Conservation (phyloP, 2,113 vertebrate genomes). For the Seriola aureovittata region DNA sequence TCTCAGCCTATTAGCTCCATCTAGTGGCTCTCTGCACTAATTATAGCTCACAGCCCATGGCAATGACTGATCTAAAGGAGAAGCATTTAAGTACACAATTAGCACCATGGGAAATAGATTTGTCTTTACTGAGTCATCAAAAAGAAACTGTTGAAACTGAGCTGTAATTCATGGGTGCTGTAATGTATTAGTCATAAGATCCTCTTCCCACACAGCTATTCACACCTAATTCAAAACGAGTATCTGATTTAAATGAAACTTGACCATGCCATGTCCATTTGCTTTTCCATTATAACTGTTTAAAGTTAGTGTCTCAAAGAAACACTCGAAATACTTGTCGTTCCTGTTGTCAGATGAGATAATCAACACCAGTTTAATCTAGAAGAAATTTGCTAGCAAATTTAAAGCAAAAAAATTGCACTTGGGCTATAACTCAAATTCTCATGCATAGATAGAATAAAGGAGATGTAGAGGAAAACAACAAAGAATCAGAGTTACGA, state of each 20-base stretch:
- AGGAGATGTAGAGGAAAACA: too few species aligned
- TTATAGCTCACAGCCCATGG: background rate
- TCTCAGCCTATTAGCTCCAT: conserved; percentile 14
- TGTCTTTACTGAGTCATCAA: conserved; percentile 23
- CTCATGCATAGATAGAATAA: too few species aligned
- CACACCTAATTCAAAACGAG: background rate
- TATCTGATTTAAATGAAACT: conserved; percentile 32
- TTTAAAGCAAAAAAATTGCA: too few species aligned
- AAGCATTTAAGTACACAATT: conserved; percentile 1
- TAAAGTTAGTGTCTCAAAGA: too few species aligned
- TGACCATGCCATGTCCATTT: background rate
- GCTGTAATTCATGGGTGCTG: background rate
- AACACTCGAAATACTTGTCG: too few species aligned
- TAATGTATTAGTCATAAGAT: background rate
- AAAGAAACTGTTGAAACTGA: background rate
- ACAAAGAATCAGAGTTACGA: too few species aligned
- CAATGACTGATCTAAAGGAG: background rate
- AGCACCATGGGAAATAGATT: conserved; percentile 17
- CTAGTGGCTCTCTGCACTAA: background rate
- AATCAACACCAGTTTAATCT: too few species aligned
- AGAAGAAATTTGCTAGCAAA: too few species aligned
- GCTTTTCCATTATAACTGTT: background rate
- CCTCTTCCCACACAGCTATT: conserved; percentile 6
- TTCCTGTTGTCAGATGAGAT: too few species aligned
- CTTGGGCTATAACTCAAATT: too few species aligned